Conservation (phyloP, 2,888 invertebrate genomes). For the Sylvicola fuscatus region DNA sequence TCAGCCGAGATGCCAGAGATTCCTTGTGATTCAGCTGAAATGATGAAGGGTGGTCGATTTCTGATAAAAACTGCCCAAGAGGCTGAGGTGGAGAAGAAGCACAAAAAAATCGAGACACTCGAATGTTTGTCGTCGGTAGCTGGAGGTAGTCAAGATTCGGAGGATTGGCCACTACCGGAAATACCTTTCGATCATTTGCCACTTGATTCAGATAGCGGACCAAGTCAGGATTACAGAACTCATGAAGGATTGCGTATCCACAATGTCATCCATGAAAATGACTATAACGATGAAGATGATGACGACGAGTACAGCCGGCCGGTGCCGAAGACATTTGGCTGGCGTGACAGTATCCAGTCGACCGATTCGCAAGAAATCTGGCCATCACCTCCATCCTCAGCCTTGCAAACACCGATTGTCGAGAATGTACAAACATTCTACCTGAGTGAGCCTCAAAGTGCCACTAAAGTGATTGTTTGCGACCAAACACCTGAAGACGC, state of each 20-base stretch:
- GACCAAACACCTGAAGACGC: conserved; percentile 40
- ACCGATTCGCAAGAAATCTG: conserved; percentile 54
- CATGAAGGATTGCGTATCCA: background rate
- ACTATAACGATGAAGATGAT: background rate
- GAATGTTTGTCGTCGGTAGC: conserved; percentile 30
- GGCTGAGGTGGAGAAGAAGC: conserved; percentile 11
- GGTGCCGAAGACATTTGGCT: conserved; percentile 23
- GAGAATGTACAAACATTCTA: conserved; percentile 65
- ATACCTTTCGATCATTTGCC: conserved; percentile 32
- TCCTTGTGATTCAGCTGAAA: conserved; percentile 47
- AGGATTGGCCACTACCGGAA: conserved; percentile 57
- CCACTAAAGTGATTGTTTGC: conserved; percentile 54
- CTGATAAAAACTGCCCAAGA: conserved; percentile 13
- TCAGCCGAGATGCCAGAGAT: conserved; percentile 72
- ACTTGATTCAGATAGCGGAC: conserved; percentile 12
- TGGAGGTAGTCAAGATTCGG: conserved; percentile 53
- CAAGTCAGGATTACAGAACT: background rate
- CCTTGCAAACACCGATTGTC: conserved; percentile 46
- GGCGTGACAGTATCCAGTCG: conserved; percentile 11
- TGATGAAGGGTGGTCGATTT: conserved; percentile 20
- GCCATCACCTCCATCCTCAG: conserved; percentile 59
- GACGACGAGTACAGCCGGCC: conserved; percentile 11
- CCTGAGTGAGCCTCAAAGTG: conserved; percentile 55
- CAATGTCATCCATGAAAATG: conserved; percentile 1
- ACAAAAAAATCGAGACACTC: conserved; percentile 18